Evolutionary conservation across 1,140 invertebrate species (phyloP).

Genomic region (Drosophila nasuta): DNA sequence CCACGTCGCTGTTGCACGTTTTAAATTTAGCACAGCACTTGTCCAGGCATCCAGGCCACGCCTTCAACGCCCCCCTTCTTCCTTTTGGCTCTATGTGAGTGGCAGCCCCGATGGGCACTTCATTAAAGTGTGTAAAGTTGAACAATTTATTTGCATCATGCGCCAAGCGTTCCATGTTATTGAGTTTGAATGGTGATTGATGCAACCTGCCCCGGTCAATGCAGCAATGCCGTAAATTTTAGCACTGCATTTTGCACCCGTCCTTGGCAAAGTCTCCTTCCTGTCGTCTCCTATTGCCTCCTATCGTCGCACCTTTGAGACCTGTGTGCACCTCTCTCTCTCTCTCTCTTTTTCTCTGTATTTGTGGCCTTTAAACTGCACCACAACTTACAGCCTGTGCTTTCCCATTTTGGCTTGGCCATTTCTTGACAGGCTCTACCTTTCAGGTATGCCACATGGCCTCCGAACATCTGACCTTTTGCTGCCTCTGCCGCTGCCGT

Average conservation of each 20-base stretch:
- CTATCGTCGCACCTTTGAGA: background rate
- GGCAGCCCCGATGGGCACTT: conserved; percentile 46
- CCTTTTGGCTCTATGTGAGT: background rate
- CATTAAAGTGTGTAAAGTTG: conserved; percentile 76
- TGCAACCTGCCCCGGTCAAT: conserved; percentile 35
- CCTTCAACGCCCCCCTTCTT: background rate
- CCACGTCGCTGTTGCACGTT: conserved; percentile 63
- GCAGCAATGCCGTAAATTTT: conserved; percentile 44
- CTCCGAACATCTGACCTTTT: conserved; percentile 9
- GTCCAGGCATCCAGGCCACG: background rate
- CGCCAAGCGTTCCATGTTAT: conserved; percentile 52
- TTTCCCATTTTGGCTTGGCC: background rate
- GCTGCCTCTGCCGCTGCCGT: background rate
- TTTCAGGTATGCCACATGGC: background rate
- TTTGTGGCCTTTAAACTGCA: conserved; percentile 25
- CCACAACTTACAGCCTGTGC: conserved; percentile 14
- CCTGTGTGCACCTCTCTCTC: background rate
- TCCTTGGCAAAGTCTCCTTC: background rate
- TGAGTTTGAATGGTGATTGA: conserved; percentile 52
- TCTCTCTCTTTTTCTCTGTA: background rate
- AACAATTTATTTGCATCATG: conserved; percentile 76
- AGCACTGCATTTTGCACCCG: background rate
- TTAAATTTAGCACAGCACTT: conserved; percentile 68
- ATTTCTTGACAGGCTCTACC: background rate
- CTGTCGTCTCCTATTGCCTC: background rate